Conservation (phyloP, 1,140 invertebrate species). For the Chrysopa pallens region DNA sequence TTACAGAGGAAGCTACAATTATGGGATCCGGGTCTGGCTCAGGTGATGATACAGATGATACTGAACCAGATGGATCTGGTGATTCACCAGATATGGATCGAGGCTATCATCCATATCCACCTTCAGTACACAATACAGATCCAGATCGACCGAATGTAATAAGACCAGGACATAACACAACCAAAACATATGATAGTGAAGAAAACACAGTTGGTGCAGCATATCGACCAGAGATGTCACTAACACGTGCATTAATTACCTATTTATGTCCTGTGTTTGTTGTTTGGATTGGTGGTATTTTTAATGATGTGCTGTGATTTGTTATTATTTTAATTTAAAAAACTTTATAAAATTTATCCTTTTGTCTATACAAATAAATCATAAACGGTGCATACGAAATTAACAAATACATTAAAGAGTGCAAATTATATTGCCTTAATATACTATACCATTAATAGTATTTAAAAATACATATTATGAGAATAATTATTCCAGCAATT, state of each 20-base stretch:
- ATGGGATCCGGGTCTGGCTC: slow-evolving; percentile 23
- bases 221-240: slow-evolving; percentile 24
- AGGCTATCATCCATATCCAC: slow-evolving; percentile 3
- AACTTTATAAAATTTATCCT: background rate
- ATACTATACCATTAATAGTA: too few species aligned
- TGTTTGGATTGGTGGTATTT: slow-evolving; percentile 64
- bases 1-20: slow-evolving; percentile 12
- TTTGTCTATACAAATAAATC: too few species aligned
- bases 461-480: too few species aligned
- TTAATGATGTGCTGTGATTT: slow-evolving; percentile 63
- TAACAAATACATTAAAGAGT: too few species aligned
- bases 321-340: slow-evolving; percentile 5
- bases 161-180: background rate
- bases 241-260: slow-evolving; percentile 45
- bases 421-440: too few species aligned
- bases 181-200: slow-evolving; percentile 4
- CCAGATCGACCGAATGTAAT: background rate
- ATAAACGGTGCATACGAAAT: too few species aligned
- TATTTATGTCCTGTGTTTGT: slow-evolving; percentile 64
- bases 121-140: background rate
- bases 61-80: background rate
- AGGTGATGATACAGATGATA: slow-evolving; percentile 5
- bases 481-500: too few species aligned
- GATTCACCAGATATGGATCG: slow-evolving; percentile 8
- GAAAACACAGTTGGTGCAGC: slow-evolving; percentile 21